These are phyloP conservation scores for Egretta garzetta DNA, from an alignment of 2,113 vertebrate genomes.

Conservation along the genomic window DNA sequence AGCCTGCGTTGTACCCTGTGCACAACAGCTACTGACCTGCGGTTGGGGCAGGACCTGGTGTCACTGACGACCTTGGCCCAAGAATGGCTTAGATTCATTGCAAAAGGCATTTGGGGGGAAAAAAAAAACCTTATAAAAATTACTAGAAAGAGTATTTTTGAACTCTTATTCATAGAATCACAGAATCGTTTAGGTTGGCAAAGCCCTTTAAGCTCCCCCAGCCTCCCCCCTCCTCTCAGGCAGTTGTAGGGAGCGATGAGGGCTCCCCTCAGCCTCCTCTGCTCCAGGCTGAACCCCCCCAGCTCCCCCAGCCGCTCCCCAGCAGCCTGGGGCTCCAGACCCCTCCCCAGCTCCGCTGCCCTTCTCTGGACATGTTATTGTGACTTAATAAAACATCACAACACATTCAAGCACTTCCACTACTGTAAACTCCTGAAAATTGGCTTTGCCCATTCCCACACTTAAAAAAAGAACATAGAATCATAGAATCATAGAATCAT, in stretches of 20 bases:
- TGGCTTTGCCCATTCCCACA: background rate
- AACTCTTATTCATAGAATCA: background rate
- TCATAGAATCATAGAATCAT: too few relatives aligned
- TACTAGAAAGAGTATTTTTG: background rate
- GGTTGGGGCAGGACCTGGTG: background rate
- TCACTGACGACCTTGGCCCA: background rate
- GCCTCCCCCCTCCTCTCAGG: too few relatives aligned
- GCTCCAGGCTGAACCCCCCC: too few relatives aligned
- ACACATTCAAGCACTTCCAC: background rate
- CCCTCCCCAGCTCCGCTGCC: too few relatives aligned
- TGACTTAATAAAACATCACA: background rate
- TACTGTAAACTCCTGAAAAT: background rate
- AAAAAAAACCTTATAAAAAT: background rate
- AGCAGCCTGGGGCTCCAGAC: too few relatives aligned
- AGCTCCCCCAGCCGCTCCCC: too few relatives aligned
- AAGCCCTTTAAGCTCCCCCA: too few relatives aligned
- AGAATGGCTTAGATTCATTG: background rate
- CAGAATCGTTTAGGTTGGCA: too few relatives aligned
- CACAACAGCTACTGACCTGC: background rate
- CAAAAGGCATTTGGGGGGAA: background rate
- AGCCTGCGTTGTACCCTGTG: accelerated
- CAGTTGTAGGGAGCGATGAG: too few relatives aligned
- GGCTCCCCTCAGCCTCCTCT: too few relatives aligned
- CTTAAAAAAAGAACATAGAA: background rate
- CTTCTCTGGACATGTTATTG: too few relatives aligned